Evolutionary conservation across 2,888 invertebrate genomes (phyloP), one percentile per base, ranked within the genome.

Genomic region (Protodeltote pygarga): DNA sequence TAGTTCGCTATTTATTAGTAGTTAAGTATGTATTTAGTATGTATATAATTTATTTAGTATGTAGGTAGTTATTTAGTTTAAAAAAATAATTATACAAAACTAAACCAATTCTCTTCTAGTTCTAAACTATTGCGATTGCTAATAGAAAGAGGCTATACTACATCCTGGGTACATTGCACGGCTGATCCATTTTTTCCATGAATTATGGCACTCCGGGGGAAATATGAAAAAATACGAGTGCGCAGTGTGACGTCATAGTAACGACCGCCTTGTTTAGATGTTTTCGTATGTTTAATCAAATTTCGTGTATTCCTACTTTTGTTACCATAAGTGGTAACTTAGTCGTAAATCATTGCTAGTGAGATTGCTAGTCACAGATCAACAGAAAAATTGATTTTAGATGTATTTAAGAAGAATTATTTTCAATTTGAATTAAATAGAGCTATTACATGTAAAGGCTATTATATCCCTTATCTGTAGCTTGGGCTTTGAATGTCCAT

Each of bases 151-250:
- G 55, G 46, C 52, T 48, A 49, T 62, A 59, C 55, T 55, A 63
- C 61, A 70, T 61, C 59, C 66, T 60, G 69, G 52, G 57, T 64
- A 39, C 38, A 62, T 53, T 63, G 74, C 69, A 57, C 69, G 72
- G 65, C 71, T 83, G 85, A 85, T 83, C 82, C 83, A 83, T 85
- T 85, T 83, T 81, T 82, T 74, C 62, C 79, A 78, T 86, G 85
- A 87, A 76, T 84, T 85, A 87, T 81, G 75, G 77, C 78, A 64
- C 79, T 74, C 75, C 53, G 55, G 74, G 77, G 79, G 70, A 79
- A 73, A 80, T 79, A 78, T 80, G 78, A 81, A 75, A 77, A 81
- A 79, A 83, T 77, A 76, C 68, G 71, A 63, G 48, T 65, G 48
- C 64, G 60, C 59, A 51, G 60, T 55, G 46, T 76, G 70, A 72